phyloP scores from a whole-genome alignment of 2,113 vertebrate species.

The Sorex araneus region DNA sequence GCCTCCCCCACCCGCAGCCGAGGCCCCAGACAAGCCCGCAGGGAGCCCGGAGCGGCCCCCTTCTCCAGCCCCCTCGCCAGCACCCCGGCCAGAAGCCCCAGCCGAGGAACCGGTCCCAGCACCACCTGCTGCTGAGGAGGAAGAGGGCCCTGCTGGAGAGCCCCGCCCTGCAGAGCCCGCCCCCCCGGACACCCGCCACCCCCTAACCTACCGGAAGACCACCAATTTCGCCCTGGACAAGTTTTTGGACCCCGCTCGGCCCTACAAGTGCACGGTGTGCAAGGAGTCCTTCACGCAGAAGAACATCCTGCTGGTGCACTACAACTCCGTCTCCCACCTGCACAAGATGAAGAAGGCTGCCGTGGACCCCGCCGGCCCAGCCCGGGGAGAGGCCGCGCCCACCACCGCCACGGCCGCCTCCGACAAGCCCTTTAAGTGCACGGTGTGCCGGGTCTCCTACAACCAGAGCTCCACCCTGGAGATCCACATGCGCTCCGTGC shows the following conservation, averaged over 20 bases:
- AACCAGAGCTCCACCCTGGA: conserved; percentile 96
- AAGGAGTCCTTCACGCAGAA: conserved; percentile 94
- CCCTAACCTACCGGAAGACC: conserved; percentile 86
- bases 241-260: conserved; percentile 88
- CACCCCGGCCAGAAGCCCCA: neutral
- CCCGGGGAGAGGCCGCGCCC: conserved; percentile 73
- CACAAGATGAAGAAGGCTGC: conserved; percentile 93
- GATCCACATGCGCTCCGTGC: conserved; percentile 96
- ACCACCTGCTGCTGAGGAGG: conserved; percentile 65
- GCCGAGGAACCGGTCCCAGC: conserved; percentile 72
- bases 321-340: conserved; percentile 94
- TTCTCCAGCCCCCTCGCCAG: conserved; percentile 76
- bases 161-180: conserved; percentile 70
- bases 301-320: conserved; percentile 94
- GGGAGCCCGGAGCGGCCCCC: conserved; percentile 72
- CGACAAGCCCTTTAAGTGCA: conserved; percentile 95
- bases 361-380: conserved; percentile 78
- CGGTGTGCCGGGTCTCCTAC: conserved; percentile 94
- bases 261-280: conserved; percentile 94
- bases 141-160: conserved; percentile 74
- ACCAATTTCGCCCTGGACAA: conserved; percentile 89
- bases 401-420: conserved; percentile 77
- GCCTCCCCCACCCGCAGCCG: conserved; percentile 25
- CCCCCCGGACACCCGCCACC: conserved; percentile 80
- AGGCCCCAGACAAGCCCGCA: conserved; percentile 66